These are phyloP conservation scores for Antheraea pernyi DNA, from an alignment of 1,140 invertebrate genomes.

Conservation along the genomic window DNA sequence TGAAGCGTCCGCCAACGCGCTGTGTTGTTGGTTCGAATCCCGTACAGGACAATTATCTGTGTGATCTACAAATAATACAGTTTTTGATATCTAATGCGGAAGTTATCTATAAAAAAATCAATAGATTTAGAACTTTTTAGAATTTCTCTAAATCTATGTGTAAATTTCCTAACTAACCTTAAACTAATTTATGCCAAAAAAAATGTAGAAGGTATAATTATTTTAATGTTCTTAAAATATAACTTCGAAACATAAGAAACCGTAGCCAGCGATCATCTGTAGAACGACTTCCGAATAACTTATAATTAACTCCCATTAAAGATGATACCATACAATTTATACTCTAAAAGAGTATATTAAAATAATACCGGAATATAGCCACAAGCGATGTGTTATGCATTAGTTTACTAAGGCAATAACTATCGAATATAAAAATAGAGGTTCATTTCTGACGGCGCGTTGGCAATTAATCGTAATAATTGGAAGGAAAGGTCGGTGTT, in stretches of 20 bases:
- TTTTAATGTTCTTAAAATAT: neutral
- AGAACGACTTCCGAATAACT: conserved; percentile 7
- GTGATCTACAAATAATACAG: too few species aligned
- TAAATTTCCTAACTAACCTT: too few species aligned
- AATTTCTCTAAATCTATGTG: too few species aligned
- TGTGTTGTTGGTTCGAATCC: too few species aligned
- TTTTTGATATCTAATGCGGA: too few species aligned
- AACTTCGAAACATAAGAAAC: neutral
- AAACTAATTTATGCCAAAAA: neutral
- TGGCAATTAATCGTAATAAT: conserved; percentile 44
- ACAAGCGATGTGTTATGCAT: conserved; percentile 21
- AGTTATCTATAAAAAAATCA: too few species aligned
- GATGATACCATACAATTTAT: conserved; percentile 16
- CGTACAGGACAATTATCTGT: too few species aligned
- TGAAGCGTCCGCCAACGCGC: too few species aligned
- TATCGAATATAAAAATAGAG: conserved; percentile 30
- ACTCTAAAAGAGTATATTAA: conserved; percentile 11
- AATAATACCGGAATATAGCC: conserved; percentile 13
- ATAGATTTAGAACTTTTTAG: too few species aligned
- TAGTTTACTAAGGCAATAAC: conserved; percentile 27
- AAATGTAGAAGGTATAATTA: neutral
- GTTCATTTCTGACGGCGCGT: conserved; percentile 24
- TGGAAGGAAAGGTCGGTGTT: conserved; percentile 29
- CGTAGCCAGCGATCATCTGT: neutral
- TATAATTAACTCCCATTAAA: conserved; percentile 17